Evolutionary conservation across 2,113 vertebrate genomes (phyloP).

Genomic region (Corythornis madagascariensis): DNA sequence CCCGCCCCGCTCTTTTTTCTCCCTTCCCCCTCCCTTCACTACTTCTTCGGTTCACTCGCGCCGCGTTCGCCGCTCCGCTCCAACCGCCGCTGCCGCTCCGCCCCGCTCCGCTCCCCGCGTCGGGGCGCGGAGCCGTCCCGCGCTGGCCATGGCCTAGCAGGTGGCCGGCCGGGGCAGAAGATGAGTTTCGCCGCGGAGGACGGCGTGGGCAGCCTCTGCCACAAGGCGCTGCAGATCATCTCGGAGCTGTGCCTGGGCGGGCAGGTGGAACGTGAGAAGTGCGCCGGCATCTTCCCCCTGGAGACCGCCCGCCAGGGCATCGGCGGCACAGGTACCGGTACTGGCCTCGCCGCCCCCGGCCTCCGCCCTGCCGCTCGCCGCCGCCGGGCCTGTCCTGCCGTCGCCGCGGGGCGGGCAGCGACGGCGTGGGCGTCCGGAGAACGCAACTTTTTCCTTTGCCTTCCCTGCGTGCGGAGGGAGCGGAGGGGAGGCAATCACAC

Average conservation of each 20-base stretch:
- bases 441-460: conserved; percentile 30
- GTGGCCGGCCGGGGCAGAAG: neutral
- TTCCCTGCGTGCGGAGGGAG: neutral
- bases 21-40: neutral
- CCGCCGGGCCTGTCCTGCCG: neutral
- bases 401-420: neutral
- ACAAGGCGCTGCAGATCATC: conserved; percentile 93
- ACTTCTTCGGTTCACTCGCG: neutral
- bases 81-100: neutral
- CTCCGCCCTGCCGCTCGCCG: neutral
- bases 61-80: neutral
- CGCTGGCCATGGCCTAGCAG: conserved; percentile 82
- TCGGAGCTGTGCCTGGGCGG: conserved; percentile 93
- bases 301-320: conserved; percentile 83
- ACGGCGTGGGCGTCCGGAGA: conserved; percentile 50
- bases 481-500: neutral
- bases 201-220: conserved; percentile 90
- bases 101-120: neutral
- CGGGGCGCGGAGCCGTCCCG: conserved; percentile 21
- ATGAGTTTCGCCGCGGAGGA: conserved; percentile 90
- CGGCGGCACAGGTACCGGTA: conserved; percentile 85
- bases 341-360: neutral
- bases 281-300: conserved; percentile 89
- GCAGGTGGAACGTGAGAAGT: conserved; percentile 91
- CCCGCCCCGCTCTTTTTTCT: neutral